A percentile compares a stretch with the other conserved stretches of the same genome.
Evolutionary conservation across 2,113 vertebrate genomes (phyloP).

Genomic region (Pangasianodon gigas): DNA sequence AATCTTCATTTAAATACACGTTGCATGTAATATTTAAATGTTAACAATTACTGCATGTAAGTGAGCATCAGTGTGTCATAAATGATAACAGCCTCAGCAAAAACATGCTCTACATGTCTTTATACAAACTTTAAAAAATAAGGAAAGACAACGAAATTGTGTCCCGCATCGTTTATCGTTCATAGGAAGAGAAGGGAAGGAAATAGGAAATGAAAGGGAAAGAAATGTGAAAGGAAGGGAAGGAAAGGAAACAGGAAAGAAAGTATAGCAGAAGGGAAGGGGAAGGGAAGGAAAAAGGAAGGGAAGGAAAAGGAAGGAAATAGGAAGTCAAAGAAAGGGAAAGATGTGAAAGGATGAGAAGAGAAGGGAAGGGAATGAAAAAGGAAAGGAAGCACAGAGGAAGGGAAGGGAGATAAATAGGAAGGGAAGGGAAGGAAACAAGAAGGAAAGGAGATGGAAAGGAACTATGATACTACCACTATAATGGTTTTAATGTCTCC

Average conservation of each 20-base stretch:
- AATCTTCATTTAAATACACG: neutral
- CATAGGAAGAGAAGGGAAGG: neutral
- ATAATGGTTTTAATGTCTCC: neutral
- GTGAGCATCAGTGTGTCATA: neutral
- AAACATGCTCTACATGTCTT: neutral
- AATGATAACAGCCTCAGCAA: neutral
- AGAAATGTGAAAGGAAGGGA: neutral
- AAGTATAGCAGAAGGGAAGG: neutral
- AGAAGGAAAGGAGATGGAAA: neutral
- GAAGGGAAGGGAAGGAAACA: neutral
- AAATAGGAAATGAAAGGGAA: neutral
- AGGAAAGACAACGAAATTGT: neutral
- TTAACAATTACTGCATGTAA: neutral
- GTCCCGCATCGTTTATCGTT: neutral
- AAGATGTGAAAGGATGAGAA: too few species aligned
- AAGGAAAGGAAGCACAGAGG: neutral
- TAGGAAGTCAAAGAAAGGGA: neutral
- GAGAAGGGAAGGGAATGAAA: neutral
- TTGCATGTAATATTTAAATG: neutral
- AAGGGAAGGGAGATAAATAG: neutral
- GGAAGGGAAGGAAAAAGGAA: neutral
- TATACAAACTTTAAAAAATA: neutral
- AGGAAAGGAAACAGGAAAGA: neutral
- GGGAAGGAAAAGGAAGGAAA: neutral
- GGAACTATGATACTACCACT: neutral